Conservation (phyloP, 2,888 invertebrate species). For the Margaritifera margaritifera region DNA sequence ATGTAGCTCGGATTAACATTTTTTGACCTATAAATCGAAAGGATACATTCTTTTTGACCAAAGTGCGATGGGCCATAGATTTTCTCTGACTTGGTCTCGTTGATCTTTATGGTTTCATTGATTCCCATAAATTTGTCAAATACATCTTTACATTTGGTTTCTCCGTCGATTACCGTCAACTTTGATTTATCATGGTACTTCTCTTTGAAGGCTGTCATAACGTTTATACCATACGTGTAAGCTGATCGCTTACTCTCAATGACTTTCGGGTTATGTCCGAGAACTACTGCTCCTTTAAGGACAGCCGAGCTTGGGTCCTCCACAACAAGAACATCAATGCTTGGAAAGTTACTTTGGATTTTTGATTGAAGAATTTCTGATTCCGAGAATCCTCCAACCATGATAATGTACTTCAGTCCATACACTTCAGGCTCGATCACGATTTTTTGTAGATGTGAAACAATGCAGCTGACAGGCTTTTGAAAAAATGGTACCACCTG, state of each 20-base stretch:
- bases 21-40: not conserved
- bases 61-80: not conserved
- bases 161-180: not conserved
- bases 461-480: too few relatives aligned
- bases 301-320: not conserved
- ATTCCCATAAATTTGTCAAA: not conserved
- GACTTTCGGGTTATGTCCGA: constrained; percentile 1
- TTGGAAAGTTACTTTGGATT: too few relatives aligned
- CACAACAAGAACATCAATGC: too few relatives aligned
- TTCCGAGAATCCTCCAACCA: too few relatives aligned
- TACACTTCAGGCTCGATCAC: too few relatives aligned
- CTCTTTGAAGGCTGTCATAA: not conserved
- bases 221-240: not conserved
- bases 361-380: too few relatives aligned
- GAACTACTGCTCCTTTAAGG: not conserved
- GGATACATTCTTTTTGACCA: not conserved
- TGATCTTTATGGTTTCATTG: not conserved
- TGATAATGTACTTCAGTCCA: too few relatives aligned
- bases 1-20: not conserved
- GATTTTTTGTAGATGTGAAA: too few relatives aligned
- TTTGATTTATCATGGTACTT: not conserved
- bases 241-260: not conserved
- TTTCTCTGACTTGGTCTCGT: not conserved
- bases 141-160: not conserved
- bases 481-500: too few relatives aligned